Evolutionary conservation across 2,888 invertebrate genomes (phyloP), one percentile per base, ranked within the genome.

Genomic region (Therioaphis trifolii): DNA sequence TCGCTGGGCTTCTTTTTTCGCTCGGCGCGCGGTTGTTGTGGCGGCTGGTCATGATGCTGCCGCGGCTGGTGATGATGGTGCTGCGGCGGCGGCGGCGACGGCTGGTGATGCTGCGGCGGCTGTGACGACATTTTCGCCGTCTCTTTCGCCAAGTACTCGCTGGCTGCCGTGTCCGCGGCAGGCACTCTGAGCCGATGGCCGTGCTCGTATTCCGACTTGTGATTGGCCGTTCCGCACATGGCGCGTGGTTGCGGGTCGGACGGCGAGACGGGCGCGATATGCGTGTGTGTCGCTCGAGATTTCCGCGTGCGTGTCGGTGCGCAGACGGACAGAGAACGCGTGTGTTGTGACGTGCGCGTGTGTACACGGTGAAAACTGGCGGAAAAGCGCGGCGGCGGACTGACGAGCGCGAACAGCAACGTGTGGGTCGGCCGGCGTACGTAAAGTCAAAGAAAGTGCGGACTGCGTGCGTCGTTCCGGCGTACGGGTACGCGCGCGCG

Each of bases 141-240:
- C 29, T n/a, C 35, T 18, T 40, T 52, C 40, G 49, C 24, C 40
- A 74, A 24, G 21, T 74, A 74, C 40, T 52, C 61, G 63, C 74
- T 74, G 14, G 82, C 72, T 12, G 71, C 82, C 18, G 72, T 21
- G 63, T 82, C 72, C 12, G 66, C 68, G 0, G 40, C 40, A 24
- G 52, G 35, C 68, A 78, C 52, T 14, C 78, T 11, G 63, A 77
- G 29, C 2, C n/a, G 74, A n/a, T 77, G 63, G 24, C 77, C 77
- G 63, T 79, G 78, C 2, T 27, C 69, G 46, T 46, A 46, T 29
- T 72, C 71, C 18, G 72, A 63, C 43, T 63, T 74, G n/a, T 82
- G 46, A 46, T 52, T 82, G 2, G 72, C 74, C 40, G 82, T 82
- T 24, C 82, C 82, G 24, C 82, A 82, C 82, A 82, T 82, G 0